Percentiles rank a stretch among this genome's conserved stretches.
phyloP scores from a whole-genome alignment of 1,140 invertebrate genomes.

The Sycophaga agraensis region DNA sequence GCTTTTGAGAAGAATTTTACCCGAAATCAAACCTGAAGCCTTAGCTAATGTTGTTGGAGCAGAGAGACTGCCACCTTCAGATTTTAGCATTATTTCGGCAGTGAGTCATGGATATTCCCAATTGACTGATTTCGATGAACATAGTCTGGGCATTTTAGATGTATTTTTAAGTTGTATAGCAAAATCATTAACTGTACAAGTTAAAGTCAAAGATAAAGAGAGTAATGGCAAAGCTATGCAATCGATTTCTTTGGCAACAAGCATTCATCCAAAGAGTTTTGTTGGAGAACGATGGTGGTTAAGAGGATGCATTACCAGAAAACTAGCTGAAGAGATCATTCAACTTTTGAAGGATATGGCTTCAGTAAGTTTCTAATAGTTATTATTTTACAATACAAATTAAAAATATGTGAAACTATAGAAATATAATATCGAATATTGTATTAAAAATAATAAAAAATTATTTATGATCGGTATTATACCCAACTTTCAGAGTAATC shows the following conservation, averaged over 20 bases:
- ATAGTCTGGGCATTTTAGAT: constrained; percentile 72
- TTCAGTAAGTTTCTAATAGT: constrained; percentile 65
- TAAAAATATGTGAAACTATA: neutral
- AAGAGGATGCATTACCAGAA: constrained; percentile 76
- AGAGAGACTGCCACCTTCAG: constrained; percentile 69
- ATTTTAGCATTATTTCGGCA: constrained; percentile 72
- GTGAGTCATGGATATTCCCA: constrained; percentile 56
- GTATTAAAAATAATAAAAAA: too few relatives aligned
- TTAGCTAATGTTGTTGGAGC: constrained; percentile 71
- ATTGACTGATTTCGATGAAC: constrained; percentile 65
- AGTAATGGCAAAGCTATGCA: constrained; percentile 67
- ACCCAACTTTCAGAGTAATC: too few relatives aligned
- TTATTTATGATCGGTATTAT: too few relatives aligned
- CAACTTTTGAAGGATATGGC: constrained; percentile 89
- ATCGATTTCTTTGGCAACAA: constrained; percentile 62
- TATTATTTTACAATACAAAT: neutral
- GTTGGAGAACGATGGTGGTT: constrained; percentile 80
- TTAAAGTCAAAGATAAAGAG: constrained; percentile 77
- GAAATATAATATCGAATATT: neutral
- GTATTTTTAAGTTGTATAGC: constrained; percentile 85
- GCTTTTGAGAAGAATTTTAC: constrained; percentile 78
- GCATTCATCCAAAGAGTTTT: constrained; percentile 62
- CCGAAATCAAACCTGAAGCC: constrained; percentile 73
- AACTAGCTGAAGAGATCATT: constrained; percentile 86
- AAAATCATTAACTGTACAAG: constrained; percentile 83